phyloP scores from a whole-genome alignment of 2,797 vertebrate species.

The Falco peregrinus region DNA sequence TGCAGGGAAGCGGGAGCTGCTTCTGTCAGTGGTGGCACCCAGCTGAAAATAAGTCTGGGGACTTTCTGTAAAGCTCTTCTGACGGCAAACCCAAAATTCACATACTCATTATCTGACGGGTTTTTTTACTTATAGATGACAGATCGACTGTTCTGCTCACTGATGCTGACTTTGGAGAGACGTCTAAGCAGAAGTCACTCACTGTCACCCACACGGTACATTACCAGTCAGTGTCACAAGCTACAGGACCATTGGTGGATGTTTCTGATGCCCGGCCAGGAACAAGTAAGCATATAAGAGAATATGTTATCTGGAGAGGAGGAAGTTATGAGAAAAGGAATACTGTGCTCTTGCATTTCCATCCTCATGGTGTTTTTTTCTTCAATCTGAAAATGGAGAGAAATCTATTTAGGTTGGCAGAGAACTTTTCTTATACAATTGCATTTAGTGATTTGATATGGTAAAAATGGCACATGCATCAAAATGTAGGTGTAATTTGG shows the following conservation, averaged over 20 bases:
- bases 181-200: slow-evolving; percentile 95
- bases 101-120: not conserved
- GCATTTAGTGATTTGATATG: not conserved
- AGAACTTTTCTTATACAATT: not conserved
- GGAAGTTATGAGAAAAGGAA: not conserved
- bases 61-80: not conserved
- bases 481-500: slow-evolving; percentile 21
- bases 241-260: slow-evolving; percentile 97
- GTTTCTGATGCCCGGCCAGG: slow-evolving; percentile 97
- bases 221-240: slow-evolving; percentile 97
- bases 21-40: not conserved
- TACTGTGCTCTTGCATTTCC: not conserved
- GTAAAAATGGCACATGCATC: not conserved
- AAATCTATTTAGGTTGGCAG: slow-evolving; percentile 5
- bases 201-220: slow-evolving; percentile 99
- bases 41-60: not conserved
- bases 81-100: not conserved
- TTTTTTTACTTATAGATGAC: slow-evolving; percentile 81
- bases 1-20: not conserved
- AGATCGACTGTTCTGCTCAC: slow-evolving; percentile 96
- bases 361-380: not conserved
- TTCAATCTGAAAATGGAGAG: not conserved
- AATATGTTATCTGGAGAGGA: not conserved
- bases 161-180: slow-evolving; percentile 97
- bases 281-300: slow-evolving; percentile 88